Evolutionary conservation across 2,888 invertebrate species (phyloP).

Genomic region (Hydrotaea cyrtoneurina): DNA sequence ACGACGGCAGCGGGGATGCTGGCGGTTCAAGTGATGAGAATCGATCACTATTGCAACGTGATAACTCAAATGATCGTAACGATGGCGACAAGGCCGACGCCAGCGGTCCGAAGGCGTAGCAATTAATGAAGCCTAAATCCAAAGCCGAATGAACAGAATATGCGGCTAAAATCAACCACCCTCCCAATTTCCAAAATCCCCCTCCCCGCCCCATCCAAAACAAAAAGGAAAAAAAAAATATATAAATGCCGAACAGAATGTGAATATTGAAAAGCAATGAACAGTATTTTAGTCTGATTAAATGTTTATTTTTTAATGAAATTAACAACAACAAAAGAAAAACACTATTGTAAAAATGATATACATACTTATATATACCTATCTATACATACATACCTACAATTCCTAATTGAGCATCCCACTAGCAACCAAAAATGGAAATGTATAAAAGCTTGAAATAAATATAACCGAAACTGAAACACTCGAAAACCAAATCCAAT

Average conservation of each 20-base stretch:
- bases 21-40: constrained; percentile 79
- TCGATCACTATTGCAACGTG: constrained; percentile 77
- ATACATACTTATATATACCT: constrained; percentile 18
- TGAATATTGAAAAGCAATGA: constrained; percentile 80
- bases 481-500: constrained; percentile 14
- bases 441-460: constrained; percentile 64
- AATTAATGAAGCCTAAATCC: constrained; percentile 70
- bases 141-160: constrained; percentile 46
- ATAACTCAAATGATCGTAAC: constrained; percentile 73
- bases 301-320: constrained; percentile 51
- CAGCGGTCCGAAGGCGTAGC: constrained; percentile 76
- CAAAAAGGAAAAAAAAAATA: constrained; percentile 54
- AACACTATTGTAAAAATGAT: constrained; percentile 42
- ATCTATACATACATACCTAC: constrained; percentile 19
- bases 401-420: constrained; percentile 36
- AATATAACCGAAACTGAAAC: background rate
- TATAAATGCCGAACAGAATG: constrained; percentile 73
- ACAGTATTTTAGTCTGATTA: constrained; percentile 76
- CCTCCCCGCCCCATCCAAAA: too few species aligned
- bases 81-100: constrained; percentile 66
- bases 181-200: too few species aligned
- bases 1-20: constrained; percentile 71
- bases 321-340: constrained; percentile 32
- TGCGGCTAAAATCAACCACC: background rate
- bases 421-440: constrained; percentile 31